Base-by-base conservation (phyloP, 2,797 vertebrate genomes). In the Strix occidentalis region DNA sequence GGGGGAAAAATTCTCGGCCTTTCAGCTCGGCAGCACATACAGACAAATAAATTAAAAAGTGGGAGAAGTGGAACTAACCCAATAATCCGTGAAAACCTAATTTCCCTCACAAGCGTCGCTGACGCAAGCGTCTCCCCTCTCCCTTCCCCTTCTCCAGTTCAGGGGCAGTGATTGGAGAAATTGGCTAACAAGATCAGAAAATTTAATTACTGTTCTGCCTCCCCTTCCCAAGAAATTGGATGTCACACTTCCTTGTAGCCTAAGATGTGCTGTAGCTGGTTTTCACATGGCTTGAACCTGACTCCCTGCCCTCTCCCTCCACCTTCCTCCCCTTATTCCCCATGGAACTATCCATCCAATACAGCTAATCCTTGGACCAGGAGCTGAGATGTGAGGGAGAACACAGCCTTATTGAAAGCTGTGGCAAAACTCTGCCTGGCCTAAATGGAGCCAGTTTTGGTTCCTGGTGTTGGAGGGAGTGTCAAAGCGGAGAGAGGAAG, bases 171-270 rank as follows among this genome's bases (percentile, higher is more conserved):
- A 98, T 97, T 98, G 98, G 97, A 98, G 98, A 98, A 98, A 98
- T 98, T 98, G 98, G 97, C 97, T 98, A 98, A 98, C 98, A 98
- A 98, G 98, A 98, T 98, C 98, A 98, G 98, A 98, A 98, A 98
- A 98, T 98, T 98, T 98, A 98, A 98, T 98, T 98, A 98, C 97
- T 11, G 95, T 97, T 98, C 96, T 98, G 96, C 95, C 87, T 83
- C 97, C 97, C 96, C 95, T 97, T 98, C 98, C 98, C 98, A 97
- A 98, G 98, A 98, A 98, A 98, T 98, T 98, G 97, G 96, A 98
- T 98, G 98, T 98, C 98, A 98, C 98, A 97, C 96, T 98, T 98
- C 95, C 97, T 81, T 87, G 96, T 98, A 96, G 95, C 84, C 54
- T 79, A 91, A 94, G 95, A 95, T 19, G 94, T 53, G 60, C 95